These are phyloP conservation scores for Thalassaphorura encarpata DNA, from an alignment of 1,140 invertebrate species.

Conservation along the genomic window DNA sequence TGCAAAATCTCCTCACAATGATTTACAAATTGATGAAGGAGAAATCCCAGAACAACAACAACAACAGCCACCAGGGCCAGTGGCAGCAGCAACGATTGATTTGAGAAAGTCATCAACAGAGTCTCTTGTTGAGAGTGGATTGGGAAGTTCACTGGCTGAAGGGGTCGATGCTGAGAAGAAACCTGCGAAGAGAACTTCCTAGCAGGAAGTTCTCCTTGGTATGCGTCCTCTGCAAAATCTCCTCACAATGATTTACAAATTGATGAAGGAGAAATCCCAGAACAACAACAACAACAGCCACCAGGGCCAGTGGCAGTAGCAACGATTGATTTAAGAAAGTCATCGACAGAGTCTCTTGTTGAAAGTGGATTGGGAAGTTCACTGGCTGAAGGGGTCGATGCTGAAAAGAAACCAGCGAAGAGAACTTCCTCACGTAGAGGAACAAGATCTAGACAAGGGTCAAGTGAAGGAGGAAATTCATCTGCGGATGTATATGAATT, in stretches of 20 bases:
- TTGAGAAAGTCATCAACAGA: neutral
- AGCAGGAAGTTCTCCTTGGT: neutral
- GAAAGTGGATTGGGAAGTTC: no score
- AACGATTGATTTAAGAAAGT: neutral
- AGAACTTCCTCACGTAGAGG: neutral
- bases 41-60: neutral
- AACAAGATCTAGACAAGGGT: neutral
- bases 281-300: neutral
- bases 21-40: neutral
- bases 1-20: conserved; percentile 11
- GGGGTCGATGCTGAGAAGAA: neutral
- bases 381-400: neutral
- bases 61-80: neutral
- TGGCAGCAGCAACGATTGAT: neutral
- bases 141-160: no score
- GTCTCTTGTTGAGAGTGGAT: no score
- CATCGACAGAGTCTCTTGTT: neutral
- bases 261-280: neutral
- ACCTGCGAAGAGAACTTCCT: neutral
- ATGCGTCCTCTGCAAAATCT: conserved; percentile 13
- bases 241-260: neutral
- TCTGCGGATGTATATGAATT: conserved; percentile 34
- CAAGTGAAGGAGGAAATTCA: no score
- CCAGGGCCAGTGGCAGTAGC: neutral
- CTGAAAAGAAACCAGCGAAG: neutral